phyloP scores from a whole-genome alignment of 2,113 vertebrate genomes.

The Bufo bufo region DNA sequence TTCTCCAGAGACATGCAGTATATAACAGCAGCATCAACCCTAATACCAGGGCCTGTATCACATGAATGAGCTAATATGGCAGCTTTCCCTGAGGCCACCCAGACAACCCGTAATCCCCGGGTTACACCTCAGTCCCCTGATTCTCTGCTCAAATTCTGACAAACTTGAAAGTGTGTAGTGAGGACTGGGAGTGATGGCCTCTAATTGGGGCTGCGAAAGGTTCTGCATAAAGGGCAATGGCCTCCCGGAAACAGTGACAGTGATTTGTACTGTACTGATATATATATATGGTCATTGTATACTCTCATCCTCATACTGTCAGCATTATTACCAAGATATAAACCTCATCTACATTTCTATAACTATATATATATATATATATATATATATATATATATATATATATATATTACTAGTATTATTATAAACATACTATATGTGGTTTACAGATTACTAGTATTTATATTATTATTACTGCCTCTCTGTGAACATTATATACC shows the following conservation, averaged over 20 bases:
- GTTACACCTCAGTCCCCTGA: not conserved
- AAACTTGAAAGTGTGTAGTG: not conserved
- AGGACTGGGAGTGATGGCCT: not conserved
- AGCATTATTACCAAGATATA: too few relatives aligned
- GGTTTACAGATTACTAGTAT: too few relatives aligned
- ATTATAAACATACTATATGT: not conserved
- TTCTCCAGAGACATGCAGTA: not conserved
- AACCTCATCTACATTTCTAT: too few relatives aligned
- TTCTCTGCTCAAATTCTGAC: not conserved
- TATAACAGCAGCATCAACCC: too few relatives aligned
- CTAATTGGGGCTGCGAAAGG: not conserved
- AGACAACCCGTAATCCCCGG: not conserved
- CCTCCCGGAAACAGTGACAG: too few relatives aligned
- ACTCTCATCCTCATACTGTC: too few relatives aligned
- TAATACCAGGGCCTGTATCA: not conserved
- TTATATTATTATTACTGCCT: too few relatives aligned
- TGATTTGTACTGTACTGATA: too few relatives aligned
- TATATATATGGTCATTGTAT: too few relatives aligned
- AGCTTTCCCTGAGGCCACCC: not conserved
- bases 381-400: not conserved
- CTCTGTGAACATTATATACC: too few relatives aligned
- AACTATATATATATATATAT: too few relatives aligned
- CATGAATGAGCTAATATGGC: slow-evolving; percentile 7
- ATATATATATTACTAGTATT: not conserved
- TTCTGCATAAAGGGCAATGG: not conserved